Percentiles rank a stretch among this genome's conserved stretches.
These are phyloP conservation scores for Cotesia typhae DNA, from an alignment of 1,140 invertebrate genomes.

Conservation along the genomic window DNA sequence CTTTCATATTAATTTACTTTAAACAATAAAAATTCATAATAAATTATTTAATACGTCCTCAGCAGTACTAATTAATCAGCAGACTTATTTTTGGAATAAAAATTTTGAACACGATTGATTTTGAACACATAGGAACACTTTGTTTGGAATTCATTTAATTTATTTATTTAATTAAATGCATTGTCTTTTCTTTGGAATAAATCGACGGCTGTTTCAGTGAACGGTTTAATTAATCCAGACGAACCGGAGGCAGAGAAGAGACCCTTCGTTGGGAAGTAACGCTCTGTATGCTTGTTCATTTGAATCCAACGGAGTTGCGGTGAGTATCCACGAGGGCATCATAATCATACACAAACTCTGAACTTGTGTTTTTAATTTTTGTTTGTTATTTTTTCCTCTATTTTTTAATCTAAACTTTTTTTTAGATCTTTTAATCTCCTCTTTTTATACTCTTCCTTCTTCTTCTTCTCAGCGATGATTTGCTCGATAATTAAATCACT, in stretches of 20 bases:
- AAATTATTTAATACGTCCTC: not conserved
- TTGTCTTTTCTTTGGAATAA: not conserved
- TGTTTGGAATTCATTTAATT: not conserved
- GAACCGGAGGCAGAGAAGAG: not conserved
- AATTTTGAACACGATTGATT: not conserved
- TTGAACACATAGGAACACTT: constrained; percentile 2
- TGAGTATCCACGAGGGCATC: constrained; percentile 3
- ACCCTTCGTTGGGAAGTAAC: constrained; percentile 1
- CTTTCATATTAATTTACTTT: not conserved
- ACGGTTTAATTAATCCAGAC: not conserved
- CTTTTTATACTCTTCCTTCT: too few species aligned
- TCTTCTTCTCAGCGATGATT: not conserved
- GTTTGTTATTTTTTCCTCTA: not conserved
- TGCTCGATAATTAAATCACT: not conserved
- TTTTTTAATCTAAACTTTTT: not conserved
- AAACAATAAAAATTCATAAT: not conserved
- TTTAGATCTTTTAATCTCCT: not conserved
- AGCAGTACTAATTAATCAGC: too few species aligned
- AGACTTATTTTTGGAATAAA: too few species aligned
- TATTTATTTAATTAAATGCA: constrained; percentile 5
- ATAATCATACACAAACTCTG: not conserved
- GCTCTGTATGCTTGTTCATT: not conserved
- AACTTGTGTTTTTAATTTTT: constrained; percentile 1
- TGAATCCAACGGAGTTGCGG: not conserved
- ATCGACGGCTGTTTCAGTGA: too few species aligned